A percentile compares a stretch with the other conserved stretches of the same genome.
These are phyloP conservation scores for Crotophaga sulcirostris DNA, from an alignment of 2,113 vertebrate genomes.

Conservation along the genomic window DNA sequence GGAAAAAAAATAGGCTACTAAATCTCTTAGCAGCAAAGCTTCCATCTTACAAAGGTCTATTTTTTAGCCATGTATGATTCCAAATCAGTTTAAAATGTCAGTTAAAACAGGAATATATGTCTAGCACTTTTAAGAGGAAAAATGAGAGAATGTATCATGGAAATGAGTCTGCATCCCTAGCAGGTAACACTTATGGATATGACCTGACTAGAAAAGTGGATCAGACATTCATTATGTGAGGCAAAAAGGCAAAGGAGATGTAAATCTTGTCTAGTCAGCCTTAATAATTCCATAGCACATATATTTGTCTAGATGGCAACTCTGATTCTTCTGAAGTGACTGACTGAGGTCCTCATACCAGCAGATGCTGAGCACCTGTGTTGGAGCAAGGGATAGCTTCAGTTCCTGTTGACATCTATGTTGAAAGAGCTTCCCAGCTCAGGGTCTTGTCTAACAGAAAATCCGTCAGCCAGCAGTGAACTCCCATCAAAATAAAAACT, in stretches of 20 bases:
- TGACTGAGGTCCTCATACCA: background rate
- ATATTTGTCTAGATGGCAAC: background rate
- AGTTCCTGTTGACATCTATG: background rate
- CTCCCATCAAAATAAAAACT: background rate
- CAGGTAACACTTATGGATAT: background rate
- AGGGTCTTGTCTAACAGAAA: background rate
- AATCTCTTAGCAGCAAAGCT: slow-evolving; percentile 26
- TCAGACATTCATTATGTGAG: background rate
- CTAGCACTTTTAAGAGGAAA: background rate
- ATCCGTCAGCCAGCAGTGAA: background rate
- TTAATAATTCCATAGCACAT: background rate
- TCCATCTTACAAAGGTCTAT: background rate
- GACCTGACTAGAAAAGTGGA: slow-evolving; percentile 1
- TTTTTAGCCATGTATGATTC: slow-evolving; percentile 20
- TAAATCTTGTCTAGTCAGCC: background rate
- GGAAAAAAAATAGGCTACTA: background rate
- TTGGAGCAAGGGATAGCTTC: background rate
- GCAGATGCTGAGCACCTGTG: background rate
- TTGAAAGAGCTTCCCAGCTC: background rate
- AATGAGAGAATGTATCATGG: background rate
- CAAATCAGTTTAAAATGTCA: slow-evolving; percentile 21
- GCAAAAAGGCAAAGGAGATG: slow-evolving; percentile 11
- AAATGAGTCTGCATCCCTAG: background rate
- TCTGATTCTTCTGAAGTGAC: background rate
- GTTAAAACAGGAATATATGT: slow-evolving; percentile 28